Evolutionary conservation across 2,888 invertebrate species (phyloP), one percentile per base, ranked within the genome.

Genomic region (Drosophila koepferae): DNA sequence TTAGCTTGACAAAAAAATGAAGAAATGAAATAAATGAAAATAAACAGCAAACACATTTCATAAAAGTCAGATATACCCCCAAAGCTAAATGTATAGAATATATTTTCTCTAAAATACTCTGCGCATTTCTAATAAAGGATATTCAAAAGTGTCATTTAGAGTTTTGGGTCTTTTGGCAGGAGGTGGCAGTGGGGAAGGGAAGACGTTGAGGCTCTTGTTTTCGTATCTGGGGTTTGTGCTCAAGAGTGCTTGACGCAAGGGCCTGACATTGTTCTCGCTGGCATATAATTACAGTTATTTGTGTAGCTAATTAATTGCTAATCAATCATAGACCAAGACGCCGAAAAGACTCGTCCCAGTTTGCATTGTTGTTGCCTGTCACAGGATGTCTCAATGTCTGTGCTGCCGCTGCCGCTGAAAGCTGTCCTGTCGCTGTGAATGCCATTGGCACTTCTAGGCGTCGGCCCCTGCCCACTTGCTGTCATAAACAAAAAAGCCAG

Each of bases 301-400:
- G 91, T 92, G 90, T 83, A 90, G 91, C 90, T 91, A 91, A 91
- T 91, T 92, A 92, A 92, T 91, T 92, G 92, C 92, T 89, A 92
- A 91, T 92, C 91, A 91, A 91, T 91, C 91, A 91, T 92, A 83
- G 90, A 79, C 58, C 64, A 74, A 78, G 78, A 73, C 60, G 60
- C 71, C 78, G 49, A 78, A 72, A 76, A 68, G 75, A 72, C 75
- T 54, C 65, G 65, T 63, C 55, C 60, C 75, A 62, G 63, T 41
- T 58, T 46, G 62, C 63, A 38, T 74, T 82, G 68, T 68, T 79
- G 71, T 81, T 83, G 80, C 59, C 76, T 82, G 82, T 71, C 82
- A 66, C 75, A 63, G 62, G 69, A 86, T 84, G 73, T 87, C 87
- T 87, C 82, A 87, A 86, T 83, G 77, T 86, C 81, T 63, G 56